phyloP scores from a whole-genome alignment of 2,888 invertebrate species.

The Clostera curtula region DNA sequence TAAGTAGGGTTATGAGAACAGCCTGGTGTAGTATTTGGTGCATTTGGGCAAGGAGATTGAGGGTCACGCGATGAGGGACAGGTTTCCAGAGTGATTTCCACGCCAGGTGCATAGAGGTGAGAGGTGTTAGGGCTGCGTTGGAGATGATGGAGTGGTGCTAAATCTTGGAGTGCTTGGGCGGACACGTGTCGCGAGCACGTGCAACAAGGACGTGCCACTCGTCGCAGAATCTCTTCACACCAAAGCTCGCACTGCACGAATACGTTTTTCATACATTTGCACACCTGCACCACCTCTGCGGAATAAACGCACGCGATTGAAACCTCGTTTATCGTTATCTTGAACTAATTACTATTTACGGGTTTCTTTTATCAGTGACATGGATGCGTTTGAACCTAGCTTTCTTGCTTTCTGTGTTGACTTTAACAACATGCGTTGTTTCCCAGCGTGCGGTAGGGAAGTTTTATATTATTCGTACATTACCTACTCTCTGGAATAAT shows the following conservation, averaged over 20 bases:
- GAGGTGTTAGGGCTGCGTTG: constrained; percentile 23
- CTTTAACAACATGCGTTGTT: too few species aligned
- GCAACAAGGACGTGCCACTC: constrained; percentile 47
- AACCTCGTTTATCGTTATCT: background rate
- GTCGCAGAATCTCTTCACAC: constrained; percentile 57
- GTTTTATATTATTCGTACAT: too few species aligned
- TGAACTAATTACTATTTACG: background rate
- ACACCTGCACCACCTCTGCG: constrained; percentile 49
- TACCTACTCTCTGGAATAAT: too few species aligned
- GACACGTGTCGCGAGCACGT: constrained; percentile 51
- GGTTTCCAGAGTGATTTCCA: constrained; percentile 34
- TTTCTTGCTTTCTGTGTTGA: too few species aligned
- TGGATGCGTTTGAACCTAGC: too few species aligned
- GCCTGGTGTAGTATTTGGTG: constrained; percentile 24
- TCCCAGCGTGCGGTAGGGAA: too few species aligned
- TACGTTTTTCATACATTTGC: constrained; percentile 63
- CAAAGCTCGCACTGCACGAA: constrained; percentile 63
- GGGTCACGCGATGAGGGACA: constrained; percentile 38
- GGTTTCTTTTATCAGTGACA: too few species aligned
- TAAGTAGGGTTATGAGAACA: constrained; percentile 25
- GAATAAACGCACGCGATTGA: constrained; percentile 1
- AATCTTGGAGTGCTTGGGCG: constrained; percentile 34
- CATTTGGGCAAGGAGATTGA: too few species aligned
- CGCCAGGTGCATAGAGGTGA: constrained; percentile 29
- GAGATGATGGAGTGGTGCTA: constrained; percentile 27